These are phyloP conservation scores for Crematogaster levior DNA, from an alignment of 2,888 invertebrate species.

Conservation along the genomic window DNA sequence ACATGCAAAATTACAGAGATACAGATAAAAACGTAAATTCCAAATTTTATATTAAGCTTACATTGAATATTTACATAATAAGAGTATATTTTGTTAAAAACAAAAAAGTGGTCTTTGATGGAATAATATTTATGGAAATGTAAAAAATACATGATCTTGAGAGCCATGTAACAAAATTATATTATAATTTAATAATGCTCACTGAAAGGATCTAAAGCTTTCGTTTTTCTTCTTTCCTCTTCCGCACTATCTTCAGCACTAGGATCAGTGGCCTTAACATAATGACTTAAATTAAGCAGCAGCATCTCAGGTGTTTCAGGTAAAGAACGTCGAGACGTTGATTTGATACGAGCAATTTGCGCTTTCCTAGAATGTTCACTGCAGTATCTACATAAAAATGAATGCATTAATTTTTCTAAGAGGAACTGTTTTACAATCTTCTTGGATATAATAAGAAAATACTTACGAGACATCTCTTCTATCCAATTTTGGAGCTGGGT, in stretches of 20 bases:
- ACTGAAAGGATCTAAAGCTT: constrained; percentile 89
- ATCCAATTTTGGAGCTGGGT: constrained; percentile 91
- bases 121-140: not conserved
- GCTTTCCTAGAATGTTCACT: constrained; percentile 90
- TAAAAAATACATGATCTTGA: not conserved
- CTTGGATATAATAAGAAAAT: constrained; percentile 27
- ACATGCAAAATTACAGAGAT: not conserved
- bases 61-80: not conserved
- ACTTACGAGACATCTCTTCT: constrained; percentile 89
- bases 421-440: constrained; percentile 45
- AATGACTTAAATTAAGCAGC: constrained; percentile 89
- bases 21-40: not conserved
- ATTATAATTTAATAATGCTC: constrained; percentile 73
- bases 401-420: not conserved
- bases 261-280: constrained; percentile 86
- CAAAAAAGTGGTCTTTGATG: not conserved
- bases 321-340: constrained; percentile 88
- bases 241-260: constrained; percentile 85
- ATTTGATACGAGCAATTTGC: constrained; percentile 88
- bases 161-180: not conserved
- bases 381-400: constrained; percentile 87
- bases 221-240: constrained; percentile 86
- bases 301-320: constrained; percentile 90
- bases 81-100: not conserved
- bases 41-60: not conserved